These are phyloP conservation scores for Phasianus colchicus DNA, from an alignment of 2,113 vertebrate species.

Conservation along the genomic window DNA sequence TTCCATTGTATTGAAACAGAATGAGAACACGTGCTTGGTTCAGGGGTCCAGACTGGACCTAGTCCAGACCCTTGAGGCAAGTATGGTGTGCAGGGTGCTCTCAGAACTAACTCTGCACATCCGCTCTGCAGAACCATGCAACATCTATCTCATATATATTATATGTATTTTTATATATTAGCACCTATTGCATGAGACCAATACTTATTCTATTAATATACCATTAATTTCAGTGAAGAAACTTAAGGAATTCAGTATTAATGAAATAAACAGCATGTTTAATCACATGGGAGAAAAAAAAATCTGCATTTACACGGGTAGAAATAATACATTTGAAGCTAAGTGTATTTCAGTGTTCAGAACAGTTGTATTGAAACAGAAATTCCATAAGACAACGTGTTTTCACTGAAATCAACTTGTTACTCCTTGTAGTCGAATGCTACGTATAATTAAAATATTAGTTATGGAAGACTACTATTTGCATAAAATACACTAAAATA, in stretches of 20 bases:
- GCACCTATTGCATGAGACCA: neutral
- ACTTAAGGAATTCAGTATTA: neutral
- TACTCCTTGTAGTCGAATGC: conserved; percentile 4
- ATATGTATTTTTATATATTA: neutral
- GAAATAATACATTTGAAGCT: neutral
- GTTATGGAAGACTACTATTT: neutral
- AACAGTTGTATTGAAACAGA: conserved; percentile 16
- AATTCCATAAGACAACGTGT: neutral
- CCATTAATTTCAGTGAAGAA: neutral
- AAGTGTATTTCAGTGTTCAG: neutral
- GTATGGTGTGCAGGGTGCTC: neutral
- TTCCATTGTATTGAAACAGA: neutral
- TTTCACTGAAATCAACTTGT: conserved; percentile 19
- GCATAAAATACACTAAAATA: neutral
- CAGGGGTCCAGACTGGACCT: neutral
- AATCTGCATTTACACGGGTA: neutral
- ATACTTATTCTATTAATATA: neutral
- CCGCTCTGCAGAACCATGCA: neutral
- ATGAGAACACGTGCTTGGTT: neutral
- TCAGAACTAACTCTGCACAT: neutral
- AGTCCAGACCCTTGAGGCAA: neutral
- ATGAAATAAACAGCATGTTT: conserved; percentile 31
- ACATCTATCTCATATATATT: neutral
- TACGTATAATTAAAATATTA: neutral
- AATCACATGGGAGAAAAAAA: neutral